Base-by-base conservation (phyloP, 2,888 invertebrate species). In the Calameuta pallipes region DNA sequence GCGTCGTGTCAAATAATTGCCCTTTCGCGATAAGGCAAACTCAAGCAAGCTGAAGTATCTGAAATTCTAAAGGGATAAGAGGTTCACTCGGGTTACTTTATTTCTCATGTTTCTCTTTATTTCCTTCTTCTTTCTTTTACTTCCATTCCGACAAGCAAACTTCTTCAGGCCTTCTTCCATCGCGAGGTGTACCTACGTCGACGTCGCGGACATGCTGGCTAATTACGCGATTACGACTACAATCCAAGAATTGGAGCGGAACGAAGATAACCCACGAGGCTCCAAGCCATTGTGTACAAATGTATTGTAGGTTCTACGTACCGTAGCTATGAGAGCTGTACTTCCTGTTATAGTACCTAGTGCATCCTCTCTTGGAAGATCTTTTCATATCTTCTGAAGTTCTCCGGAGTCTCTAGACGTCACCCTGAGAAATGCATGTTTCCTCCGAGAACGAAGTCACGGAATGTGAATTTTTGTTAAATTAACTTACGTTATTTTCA, bases 181-280 rank as follows among this genome's bases (percentile, higher is more conserved):
- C 56, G 36, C 36, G 30, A 36, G 69, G 68, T 74, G 34, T 75
- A 30, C 33, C 35, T 33, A 31, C 34, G 74, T 34, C 68, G 30
- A 75, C 35, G 31, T 34, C 11, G 69, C 70, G 56, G 36, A n/a
- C 36, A 30, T 75, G 15, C 33, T 35, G 15, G 71, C 73, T 81
- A 79, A 82, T 82, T 81, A 76, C 76, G 78, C 73, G 82, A 78
- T 77, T 70, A 75, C 69, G 78, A 23, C 56, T 76, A 71, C 78
- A 76, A 77, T 77, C 77, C 77, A 82, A 82, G 82, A 83, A 83
- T 81, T 80, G 79, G 81, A 78, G 76, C 81, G 80, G 78, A 80
- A 79, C 77, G 37, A 74, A 79, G 76, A 79, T 84, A 80, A 81
- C 82, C 80, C 73, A 56, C 73, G 80, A 78, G 71, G 74, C 56